Conservation (phyloP, 2,888 invertebrate species). For the Sinopyrophorus schimmeli region DNA sequence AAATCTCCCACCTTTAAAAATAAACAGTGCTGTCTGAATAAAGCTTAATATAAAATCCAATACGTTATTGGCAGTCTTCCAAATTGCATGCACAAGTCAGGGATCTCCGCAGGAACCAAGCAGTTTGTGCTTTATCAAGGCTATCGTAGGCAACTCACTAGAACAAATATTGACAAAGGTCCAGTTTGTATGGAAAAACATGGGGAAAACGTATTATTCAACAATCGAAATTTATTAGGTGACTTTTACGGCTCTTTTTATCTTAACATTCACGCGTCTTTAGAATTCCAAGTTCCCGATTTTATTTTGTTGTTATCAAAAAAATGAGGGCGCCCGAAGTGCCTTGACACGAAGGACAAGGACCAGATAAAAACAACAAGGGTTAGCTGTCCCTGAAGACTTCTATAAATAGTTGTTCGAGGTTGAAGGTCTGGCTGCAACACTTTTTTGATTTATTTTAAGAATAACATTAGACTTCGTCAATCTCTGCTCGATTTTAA, state of each 20-base stretch:
- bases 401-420: constrained; percentile 11
- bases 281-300: constrained; percentile 2
- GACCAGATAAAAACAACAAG: constrained; percentile 6
- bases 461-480: no score
- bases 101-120: neutral
- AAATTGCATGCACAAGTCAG: neutral
- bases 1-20: constrained; percentile 7
- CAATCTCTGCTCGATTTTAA: no score
- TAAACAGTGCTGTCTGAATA: constrained; percentile 1
- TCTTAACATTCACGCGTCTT: neutral
- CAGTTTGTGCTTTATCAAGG: constrained; percentile 1
- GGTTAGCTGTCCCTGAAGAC: constrained; percentile 7
- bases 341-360: constrained; percentile 17
- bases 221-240: neutral
- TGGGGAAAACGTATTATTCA: no score
- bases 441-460: constrained; percentile 14
- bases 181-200: neutral
- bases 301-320: no score
- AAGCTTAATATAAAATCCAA: constrained; percentile 9
- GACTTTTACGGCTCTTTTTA: neutral
- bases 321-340: constrained; percentile 8
- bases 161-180: neutral
- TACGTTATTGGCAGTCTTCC: constrained; percentile 7
- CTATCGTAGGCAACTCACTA: neutral
- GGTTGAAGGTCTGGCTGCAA: constrained; percentile 9